These are phyloP conservation scores for Drosophila bocki DNA, from an alignment of 1,140 invertebrate genomes.

Conservation along the genomic window DNA sequence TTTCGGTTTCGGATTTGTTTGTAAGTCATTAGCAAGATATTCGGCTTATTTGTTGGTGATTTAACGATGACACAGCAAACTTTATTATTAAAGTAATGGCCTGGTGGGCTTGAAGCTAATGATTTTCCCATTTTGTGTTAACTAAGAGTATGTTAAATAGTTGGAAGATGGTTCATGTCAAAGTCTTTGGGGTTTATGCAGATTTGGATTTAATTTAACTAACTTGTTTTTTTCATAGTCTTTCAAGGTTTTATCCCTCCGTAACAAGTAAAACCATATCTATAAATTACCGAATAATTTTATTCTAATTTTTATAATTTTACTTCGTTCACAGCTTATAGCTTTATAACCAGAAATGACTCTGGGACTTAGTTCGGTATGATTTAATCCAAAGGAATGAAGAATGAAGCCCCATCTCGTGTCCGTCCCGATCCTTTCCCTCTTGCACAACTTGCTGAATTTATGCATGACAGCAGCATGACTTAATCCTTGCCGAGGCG, in stretches of 20 bases:
- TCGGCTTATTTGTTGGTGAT: constrained; percentile 30
- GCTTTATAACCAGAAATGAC: constrained; percentile 7
- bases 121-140: constrained; percentile 31
- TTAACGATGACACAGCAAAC: constrained; percentile 23
- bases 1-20: constrained; percentile 47
- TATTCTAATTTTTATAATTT: too few relatives aligned
- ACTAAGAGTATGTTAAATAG: neutral
- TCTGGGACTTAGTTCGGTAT: neutral
- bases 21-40: constrained; percentile 66
- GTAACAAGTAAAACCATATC: too few relatives aligned
- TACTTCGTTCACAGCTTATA: neutral
- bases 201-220: too few relatives aligned
- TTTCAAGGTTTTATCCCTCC: neutral
- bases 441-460: constrained; percentile 70
- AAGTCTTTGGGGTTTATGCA: neutral
- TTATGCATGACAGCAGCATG: constrained; percentile 72
- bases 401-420: neutral
- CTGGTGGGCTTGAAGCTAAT: constrained; percentile 21
- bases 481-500: constrained; percentile 70
- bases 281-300: neutral
- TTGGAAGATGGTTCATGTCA: neutral
- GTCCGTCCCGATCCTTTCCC: neutral
- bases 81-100: constrained; percentile 47
- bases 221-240: too few relatives aligned
- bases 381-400: constrained; percentile 1